Evolutionary conservation across 2,797 vertebrate species (phyloP), one percentile per base, ranked within the genome.

Genomic region (Botia kubotai): DNA sequence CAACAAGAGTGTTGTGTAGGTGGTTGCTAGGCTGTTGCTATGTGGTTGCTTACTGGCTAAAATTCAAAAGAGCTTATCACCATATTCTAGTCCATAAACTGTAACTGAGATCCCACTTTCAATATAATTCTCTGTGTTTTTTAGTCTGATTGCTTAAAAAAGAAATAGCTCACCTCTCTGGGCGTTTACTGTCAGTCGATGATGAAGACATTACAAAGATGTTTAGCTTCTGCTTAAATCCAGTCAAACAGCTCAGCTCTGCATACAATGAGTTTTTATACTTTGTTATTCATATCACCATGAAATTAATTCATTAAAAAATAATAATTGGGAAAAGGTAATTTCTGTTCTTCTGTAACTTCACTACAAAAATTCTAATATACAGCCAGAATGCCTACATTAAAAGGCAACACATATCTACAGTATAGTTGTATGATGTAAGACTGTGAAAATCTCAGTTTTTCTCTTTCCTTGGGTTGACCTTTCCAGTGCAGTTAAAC

Each of bases 361-460:
- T 26, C 23, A 1, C 1, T 26, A 26, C n/a, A 26, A 26, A 26
- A 26, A 26, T 26, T 26, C 23, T 26, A 26, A 26, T 26, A 26
- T 26, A 95, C 91, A 93, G 91, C 90, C 90, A 26, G 23, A 73
- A 46, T 46, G 1, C 16, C 7, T 73, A 21, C 13, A 43, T 60
- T 39, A 60, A 73, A 60, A 16, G 6, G 46, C 11, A 72, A 12
- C 33, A 2, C n/a, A 23, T 75, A 66, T 65, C 60, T 39, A 19
- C 6, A 52, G 46, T 62, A 29, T 17, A 10, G 23, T 29, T 33
- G 36, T 6, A 58, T 23, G 55, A 58, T 58, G n/a, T 58, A 58
- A 58, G 10, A 58, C 19, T 7, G 52, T n/a, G 2, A 58, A 57
- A 57, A 58, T 39, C 36, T 7, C 6, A 6, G 5, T 74, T 33